phyloP scores from a whole-genome alignment of 2,888 invertebrate genomes.

The Dugesia japonica region DNA sequence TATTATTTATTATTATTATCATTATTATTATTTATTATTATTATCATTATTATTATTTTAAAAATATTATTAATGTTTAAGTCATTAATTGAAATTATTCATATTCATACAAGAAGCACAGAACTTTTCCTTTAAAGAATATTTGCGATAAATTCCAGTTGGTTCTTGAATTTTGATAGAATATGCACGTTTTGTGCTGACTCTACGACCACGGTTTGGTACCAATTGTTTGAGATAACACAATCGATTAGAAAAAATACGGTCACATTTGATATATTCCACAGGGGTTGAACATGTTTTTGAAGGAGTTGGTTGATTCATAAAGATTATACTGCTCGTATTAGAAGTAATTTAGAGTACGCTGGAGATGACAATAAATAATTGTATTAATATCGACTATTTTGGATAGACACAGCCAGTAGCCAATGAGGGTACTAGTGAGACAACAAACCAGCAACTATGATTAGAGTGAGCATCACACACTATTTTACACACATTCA shows the following conservation, averaged over 20 bases:
- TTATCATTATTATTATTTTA: too few relatives aligned
- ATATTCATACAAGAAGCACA: neutral
- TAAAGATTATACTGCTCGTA: neutral
- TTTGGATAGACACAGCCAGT: neutral
- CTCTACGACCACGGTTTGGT: neutral
- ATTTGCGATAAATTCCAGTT: neutral
- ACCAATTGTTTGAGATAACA: neutral
- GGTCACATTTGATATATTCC: neutral
- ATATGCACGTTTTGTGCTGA: neutral
- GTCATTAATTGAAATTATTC: too few relatives aligned
- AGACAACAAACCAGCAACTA: too few relatives aligned
- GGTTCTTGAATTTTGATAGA: neutral
- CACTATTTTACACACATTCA: neutral
- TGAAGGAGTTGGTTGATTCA: neutral
- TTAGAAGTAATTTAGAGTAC: neutral
- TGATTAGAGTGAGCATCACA: neutral
- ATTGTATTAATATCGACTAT: neutral
- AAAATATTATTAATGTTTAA: too few relatives aligned
- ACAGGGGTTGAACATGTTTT: too few relatives aligned
- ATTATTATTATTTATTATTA: too few relatives aligned
- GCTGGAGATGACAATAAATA: neutral
- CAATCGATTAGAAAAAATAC: neutral
- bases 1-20: too few relatives aligned
- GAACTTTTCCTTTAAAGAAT: neutral
- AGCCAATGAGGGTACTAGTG: neutral